These are phyloP conservation scores for Acrocyrtus sp. DNA, from an alignment of 2,888 invertebrate species.

Conservation along the genomic window DNA sequence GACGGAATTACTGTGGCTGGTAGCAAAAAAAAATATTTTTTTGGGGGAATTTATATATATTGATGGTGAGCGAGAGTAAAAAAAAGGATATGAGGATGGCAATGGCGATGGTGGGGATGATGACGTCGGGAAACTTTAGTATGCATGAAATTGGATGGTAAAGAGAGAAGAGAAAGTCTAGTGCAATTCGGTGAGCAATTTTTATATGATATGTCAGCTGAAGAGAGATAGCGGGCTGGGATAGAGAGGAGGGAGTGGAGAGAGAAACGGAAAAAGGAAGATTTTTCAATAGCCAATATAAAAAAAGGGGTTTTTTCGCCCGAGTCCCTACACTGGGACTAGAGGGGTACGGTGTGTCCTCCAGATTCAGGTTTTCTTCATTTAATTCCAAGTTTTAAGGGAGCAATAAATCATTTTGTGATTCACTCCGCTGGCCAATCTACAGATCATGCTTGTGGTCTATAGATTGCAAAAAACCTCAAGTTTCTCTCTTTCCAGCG, in stretches of 20 bases:
- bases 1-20: constrained; percentile 1
- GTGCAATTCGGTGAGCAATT: too few species aligned
- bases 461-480: constrained; percentile 34
- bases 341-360: too few species aligned
- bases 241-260: too few species aligned
- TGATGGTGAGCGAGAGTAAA: not conserved
- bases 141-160: constrained; percentile 44
- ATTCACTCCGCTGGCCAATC: constrained; percentile 52
- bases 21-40: too few species aligned
- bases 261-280: too few species aligned
- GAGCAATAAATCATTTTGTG: constrained; percentile 53
- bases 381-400: constrained; percentile 53
- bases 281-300: too few species aligned
- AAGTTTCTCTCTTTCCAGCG: constrained; percentile 41
- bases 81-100: not conserved
- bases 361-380: constrained; percentile 39
- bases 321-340: too few species aligned
- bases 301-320: too few species aligned
- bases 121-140: constrained; percentile 2
- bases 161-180: too few species aligned
- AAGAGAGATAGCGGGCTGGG: too few species aligned
- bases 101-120: constrained; percentile 1
- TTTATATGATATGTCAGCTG: not conserved
- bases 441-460: constrained; percentile 33
- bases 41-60: too few species aligned